Percentiles rank a stretch among this genome's conserved stretches.
These are phyloP conservation scores for Cordylochernes scorpioides DNA, from an alignment of 2,888 invertebrate genomes.

Conservation along the genomic window DNA sequence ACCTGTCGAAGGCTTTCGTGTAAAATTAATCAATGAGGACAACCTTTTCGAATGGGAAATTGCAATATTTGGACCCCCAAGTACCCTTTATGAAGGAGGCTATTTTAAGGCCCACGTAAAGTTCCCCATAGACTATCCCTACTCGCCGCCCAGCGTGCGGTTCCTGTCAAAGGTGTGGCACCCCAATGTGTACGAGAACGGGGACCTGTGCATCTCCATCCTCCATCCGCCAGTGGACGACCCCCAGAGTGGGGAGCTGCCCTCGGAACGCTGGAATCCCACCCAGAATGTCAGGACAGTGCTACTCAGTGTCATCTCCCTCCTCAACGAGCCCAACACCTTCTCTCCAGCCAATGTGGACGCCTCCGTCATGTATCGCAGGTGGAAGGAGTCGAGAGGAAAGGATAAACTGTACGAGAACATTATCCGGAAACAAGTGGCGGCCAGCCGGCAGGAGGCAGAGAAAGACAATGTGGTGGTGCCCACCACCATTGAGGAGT, in stretches of 20 bases:
- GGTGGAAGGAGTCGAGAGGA: slow-evolving; percentile 93
- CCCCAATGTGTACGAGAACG: slow-evolving; percentile 98
- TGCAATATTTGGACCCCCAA: slow-evolving; percentile 96
- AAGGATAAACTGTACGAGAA: slow-evolving; percentile 96
- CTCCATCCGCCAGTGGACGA: slow-evolving; percentile 96
- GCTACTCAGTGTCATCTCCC: slow-evolving; percentile 84
- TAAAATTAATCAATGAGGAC: slow-evolving; percentile 80
- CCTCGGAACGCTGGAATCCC: slow-evolving; percentile 99
- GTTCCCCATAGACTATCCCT: slow-evolving; percentile 94
- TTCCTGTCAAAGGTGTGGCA: slow-evolving; percentile 99
- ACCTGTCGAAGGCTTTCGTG: slow-evolving; percentile 44
- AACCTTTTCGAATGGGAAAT: slow-evolving; percentile 99
- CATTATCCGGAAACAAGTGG: slow-evolving; percentile 94
- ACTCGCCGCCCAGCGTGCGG: slow-evolving; percentile 87
- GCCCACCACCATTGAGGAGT: slow-evolving; percentile 88
- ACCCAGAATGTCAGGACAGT: slow-evolving; percentile 96
- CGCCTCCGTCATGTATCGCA: slow-evolving; percentile 95
- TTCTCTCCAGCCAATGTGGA: slow-evolving; percentile 98
- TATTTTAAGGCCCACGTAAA: slow-evolving; percentile 99
- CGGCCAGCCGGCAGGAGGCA: slow-evolving; percentile 75
- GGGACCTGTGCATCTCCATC: slow-evolving; percentile 96
- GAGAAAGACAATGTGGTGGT: slow-evolving; percentile 88
- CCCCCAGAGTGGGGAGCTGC: slow-evolving; percentile 91
- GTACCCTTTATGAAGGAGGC: slow-evolving; percentile 93
- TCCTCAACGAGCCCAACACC: slow-evolving; percentile 96